Evolutionary conservation across 2,797 vertebrate genomes (phyloP).

Genomic region (Phrynocephalus forsythii): DNA sequence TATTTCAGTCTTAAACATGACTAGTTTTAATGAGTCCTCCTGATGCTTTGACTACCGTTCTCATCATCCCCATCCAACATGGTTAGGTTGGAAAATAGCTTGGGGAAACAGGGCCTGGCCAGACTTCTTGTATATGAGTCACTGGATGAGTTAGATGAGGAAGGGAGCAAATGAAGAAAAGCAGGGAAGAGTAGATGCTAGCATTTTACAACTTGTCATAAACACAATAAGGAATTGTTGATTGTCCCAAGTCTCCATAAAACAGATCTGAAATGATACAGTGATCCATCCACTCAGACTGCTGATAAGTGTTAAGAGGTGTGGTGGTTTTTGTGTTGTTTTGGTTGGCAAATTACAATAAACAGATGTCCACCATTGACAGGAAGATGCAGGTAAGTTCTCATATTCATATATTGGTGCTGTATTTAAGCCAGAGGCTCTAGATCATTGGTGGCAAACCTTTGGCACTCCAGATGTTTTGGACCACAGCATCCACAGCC

Average conservation of each 20-base stretch:
- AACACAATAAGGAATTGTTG: background rate
- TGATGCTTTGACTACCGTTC: no score
- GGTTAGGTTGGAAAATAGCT: background rate
- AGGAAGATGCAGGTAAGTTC: background rate
- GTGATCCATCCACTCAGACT: background rate
- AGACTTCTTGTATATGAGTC: background rate
- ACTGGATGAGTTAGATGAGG: background rate
- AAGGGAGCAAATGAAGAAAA: conserved; percentile 1
- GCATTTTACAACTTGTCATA: background rate
- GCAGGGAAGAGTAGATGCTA: background rate
- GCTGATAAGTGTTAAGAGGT: background rate
- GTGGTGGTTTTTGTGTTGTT: no score
- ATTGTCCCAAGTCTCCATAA: background rate
- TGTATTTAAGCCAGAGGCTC: background rate
- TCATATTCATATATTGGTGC: background rate
- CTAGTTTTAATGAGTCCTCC: background rate
- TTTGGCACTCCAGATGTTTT: no score
- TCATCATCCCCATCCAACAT: background rate
- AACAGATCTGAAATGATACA: background rate
- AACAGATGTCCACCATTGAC: background rate
- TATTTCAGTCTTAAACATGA: background rate
- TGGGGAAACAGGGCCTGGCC: background rate
- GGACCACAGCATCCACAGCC: no score
- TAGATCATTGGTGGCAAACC: no score
- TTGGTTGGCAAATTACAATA: background rate